Evolutionary conservation across 1,140 invertebrate species (phyloP).

Genomic region (Elymnias hypermnestra): DNA sequence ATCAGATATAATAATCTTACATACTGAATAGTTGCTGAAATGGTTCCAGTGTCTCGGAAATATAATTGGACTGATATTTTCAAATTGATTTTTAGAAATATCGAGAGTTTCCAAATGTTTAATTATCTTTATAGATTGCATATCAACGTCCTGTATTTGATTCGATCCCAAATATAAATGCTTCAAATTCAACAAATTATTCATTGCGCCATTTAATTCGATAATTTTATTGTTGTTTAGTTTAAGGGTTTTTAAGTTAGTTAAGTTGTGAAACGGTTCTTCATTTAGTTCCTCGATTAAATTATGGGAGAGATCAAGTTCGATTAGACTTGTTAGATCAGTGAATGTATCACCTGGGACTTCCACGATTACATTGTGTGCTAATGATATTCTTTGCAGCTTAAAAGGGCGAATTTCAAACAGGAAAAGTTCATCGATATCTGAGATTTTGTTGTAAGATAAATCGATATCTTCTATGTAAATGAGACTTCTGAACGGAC

Average conservation of each 20-base stretch:
- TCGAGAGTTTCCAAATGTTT: slow-evolving; percentile 58
- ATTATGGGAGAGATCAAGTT: slow-evolving; percentile 58
- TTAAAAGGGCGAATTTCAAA: slow-evolving; percentile 41
- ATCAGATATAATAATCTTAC: slow-evolving; percentile 50
- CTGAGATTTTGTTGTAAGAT: slow-evolving; percentile 39
- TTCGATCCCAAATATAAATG: slow-evolving; percentile 51
- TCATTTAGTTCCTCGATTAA: slow-evolving; percentile 40
- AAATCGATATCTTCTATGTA: slow-evolving; percentile 39
- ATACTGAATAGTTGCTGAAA: slow-evolving; percentile 40
- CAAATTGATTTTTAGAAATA: slow-evolving; percentile 47
- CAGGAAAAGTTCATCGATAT: slow-evolving; percentile 44
- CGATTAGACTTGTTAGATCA: slow-evolving; percentile 39
- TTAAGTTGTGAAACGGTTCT: slow-evolving; percentile 51
- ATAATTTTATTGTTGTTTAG: slow-evolving; percentile 55
- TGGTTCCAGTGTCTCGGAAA: slow-evolving; percentile 54
- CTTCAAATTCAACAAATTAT: slow-evolving; percentile 42
- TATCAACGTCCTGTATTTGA: slow-evolving; percentile 45
- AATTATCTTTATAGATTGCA: slow-evolving; percentile 47
- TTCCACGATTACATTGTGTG: slow-evolving; percentile 39
- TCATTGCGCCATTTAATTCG: slow-evolving; percentile 54
- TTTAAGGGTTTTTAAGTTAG: slow-evolving; percentile 37
- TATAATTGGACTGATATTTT: slow-evolving; percentile 37
- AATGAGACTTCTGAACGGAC: slow-evolving; percentile 38
- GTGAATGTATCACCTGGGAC: slow-evolving; percentile 41
- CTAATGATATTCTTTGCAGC: slow-evolving; percentile 37